Base-by-base conservation (phyloP, 2,888 invertebrate species). In the Drosophila rubida region DNA sequence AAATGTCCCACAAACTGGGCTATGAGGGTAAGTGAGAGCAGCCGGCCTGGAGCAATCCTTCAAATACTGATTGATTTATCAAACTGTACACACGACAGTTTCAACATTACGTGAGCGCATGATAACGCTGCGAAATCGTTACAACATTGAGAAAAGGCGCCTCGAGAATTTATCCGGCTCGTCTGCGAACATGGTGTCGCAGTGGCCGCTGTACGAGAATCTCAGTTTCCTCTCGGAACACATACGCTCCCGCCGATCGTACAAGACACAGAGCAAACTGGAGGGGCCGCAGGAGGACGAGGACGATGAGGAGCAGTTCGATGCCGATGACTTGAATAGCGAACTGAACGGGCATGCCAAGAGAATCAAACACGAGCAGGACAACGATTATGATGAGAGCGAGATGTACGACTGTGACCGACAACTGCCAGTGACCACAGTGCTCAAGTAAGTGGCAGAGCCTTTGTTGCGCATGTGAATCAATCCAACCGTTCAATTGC, bases 91-190 rank as follows among this genome's bases (percentile, higher is more conserved):
- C 25, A 16, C 16, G 11, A 8, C 14, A 92, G 92, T 90, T 44
- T 88, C 90, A 11, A 83, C 91, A 25, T 75, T 92, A 11, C 91
- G 91, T 62, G 92, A 92, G 75, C 92, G 92, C 2, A 92, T 92
- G 90, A 84, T 91, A 7, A 92, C 92, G 46, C 69, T 92, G n/a
- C 84, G 92, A 27, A 92, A 92, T 85, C 92, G 92, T 8, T 92
- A 92, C 41, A 92, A 92, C 75, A 88, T 92, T 27, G 92, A 92
- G 65, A 92, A 92, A 63, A 87, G 92, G 9, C 91, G 92, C 4
- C 68, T 92, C n/a, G 92, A 92, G 54, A 89, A 74, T 27, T 66
- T 16, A 32, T 8, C 87, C 35, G 54, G 89, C 30, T 70, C 85
- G 1, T 75, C 86, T 22, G 84, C 85, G 37, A 82, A 75, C n/a